Percentiles rank a stretch among this genome's conserved stretches.
These are phyloP conservation scores for Botia kubotai DNA, from an alignment of 2,797 vertebrate species.

Conservation along the genomic window DNA sequence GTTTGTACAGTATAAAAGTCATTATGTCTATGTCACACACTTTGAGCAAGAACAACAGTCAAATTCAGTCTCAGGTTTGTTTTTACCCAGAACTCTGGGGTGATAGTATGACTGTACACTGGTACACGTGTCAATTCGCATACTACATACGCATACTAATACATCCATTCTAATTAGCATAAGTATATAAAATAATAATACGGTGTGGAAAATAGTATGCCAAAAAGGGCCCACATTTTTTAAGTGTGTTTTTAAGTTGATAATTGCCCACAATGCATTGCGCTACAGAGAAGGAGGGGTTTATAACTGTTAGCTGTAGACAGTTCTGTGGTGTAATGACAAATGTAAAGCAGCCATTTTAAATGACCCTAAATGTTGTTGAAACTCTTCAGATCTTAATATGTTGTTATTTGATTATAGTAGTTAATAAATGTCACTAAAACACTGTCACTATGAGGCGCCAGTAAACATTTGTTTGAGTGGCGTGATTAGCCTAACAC, in stretches of 20 bases:
- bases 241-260: not conserved
- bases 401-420: too few relatives aligned
- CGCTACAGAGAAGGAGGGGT: not conserved
- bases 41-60: constrained; percentile 90
- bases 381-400: too few relatives aligned
- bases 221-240: not conserved
- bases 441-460: too few relatives aligned
- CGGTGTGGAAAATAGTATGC: not conserved
- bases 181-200: not conserved
- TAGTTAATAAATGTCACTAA: too few relatives aligned
- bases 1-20: too few relatives aligned
- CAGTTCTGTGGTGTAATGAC: not conserved
- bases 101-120: not conserved
- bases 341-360: not conserved
- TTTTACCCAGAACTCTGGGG: constrained; percentile 57
- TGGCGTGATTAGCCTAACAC: too few relatives aligned
- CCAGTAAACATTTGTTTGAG: too few relatives aligned
- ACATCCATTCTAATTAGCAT: not conserved
- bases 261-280: not conserved
- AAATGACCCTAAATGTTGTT: too few relatives aligned
- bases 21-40: constrained; percentile 80
- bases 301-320: not conserved
- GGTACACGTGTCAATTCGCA: not conserved
- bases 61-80: constrained; percentile 88
- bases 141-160: not conserved